These are phyloP conservation scores for Melitaea athalia DNA, from an alignment of 2,888 invertebrate genomes.

Conservation along the genomic window DNA sequence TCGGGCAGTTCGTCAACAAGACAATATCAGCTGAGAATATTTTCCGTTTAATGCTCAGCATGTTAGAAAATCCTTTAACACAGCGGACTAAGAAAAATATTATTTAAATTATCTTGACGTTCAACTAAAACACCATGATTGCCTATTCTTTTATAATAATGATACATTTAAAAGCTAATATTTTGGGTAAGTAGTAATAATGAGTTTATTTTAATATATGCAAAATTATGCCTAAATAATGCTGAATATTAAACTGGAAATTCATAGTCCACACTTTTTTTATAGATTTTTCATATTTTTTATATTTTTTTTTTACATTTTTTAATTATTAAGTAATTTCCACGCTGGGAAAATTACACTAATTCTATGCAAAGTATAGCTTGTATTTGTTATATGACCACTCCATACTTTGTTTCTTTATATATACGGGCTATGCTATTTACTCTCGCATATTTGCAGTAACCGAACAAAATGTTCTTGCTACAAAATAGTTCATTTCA, in stretches of 20 bases:
- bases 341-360: constrained; percentile 92
- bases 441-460: constrained; percentile 80
- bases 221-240: constrained; percentile 79
- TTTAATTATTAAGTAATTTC: constrained; percentile 77
- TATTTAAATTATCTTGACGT: constrained; percentile 50
- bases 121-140: constrained; percentile 59
- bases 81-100: constrained; percentile 56
- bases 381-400: constrained; percentile 85
- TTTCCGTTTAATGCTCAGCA: constrained; percentile 83
- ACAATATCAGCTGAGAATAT: constrained; percentile 78
- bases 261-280: constrained; percentile 76
- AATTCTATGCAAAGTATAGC: constrained; percentile 97
- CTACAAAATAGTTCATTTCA: neutral
- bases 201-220: constrained; percentile 69
- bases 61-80: constrained; percentile 67
- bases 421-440: constrained; percentile 80
- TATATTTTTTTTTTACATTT: constrained; percentile 53
- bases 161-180: constrained; percentile 78
- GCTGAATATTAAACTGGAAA: constrained; percentile 83
- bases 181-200: constrained; percentile 65
- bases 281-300: constrained; percentile 53
- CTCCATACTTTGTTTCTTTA: constrained; percentile 81
- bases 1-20: constrained; percentile 79
- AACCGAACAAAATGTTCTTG: constrained; percentile 57
- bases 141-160: constrained; percentile 59